Conservation (phyloP, 2,888 invertebrate genomes). For the Chrysolina oricalcia region DNA sequence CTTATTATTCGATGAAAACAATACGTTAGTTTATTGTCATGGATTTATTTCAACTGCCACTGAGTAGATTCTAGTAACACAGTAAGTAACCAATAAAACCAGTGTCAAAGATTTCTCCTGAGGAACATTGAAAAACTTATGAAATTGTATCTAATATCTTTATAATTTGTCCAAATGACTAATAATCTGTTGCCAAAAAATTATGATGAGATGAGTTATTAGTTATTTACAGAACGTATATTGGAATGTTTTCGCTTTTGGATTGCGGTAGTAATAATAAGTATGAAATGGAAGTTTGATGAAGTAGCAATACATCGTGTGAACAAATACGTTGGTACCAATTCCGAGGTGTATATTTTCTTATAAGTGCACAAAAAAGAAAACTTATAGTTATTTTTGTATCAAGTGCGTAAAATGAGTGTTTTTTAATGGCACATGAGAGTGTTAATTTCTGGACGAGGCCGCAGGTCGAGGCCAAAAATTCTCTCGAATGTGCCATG, state of each 20-base stretch:
- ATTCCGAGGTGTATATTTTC: no score
- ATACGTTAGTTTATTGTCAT: no score
- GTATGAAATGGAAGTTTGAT: background rate
- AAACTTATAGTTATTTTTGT: no score
- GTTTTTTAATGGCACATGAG: no score
- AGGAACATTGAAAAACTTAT: constrained; percentile 28
- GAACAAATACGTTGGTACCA: no score
- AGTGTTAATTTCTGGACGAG: no score
- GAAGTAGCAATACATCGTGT: background rate
- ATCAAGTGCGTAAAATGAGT: no score
- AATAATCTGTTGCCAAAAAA: constrained; percentile 25
- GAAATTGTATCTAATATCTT: constrained; percentile 33
- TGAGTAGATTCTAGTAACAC: background rate
- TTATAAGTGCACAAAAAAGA: no score
- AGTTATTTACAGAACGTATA: constrained; percentile 11
- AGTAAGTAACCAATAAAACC: background rate
- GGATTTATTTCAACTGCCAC: no score
- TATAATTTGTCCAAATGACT: constrained; percentile 31
- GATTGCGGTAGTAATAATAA: constrained; percentile 18
- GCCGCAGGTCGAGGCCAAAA: no score
- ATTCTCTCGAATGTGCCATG: no score
- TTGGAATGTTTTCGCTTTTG: constrained; percentile 17
- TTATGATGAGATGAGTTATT: background rate
- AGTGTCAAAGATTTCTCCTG: constrained; percentile 40
- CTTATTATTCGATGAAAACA: no score